Evolutionary conservation across 2,113 vertebrate genomes (phyloP), one percentile per base, ranked within the genome.

Genomic region (Thalassoma bifasciatum): DNA sequence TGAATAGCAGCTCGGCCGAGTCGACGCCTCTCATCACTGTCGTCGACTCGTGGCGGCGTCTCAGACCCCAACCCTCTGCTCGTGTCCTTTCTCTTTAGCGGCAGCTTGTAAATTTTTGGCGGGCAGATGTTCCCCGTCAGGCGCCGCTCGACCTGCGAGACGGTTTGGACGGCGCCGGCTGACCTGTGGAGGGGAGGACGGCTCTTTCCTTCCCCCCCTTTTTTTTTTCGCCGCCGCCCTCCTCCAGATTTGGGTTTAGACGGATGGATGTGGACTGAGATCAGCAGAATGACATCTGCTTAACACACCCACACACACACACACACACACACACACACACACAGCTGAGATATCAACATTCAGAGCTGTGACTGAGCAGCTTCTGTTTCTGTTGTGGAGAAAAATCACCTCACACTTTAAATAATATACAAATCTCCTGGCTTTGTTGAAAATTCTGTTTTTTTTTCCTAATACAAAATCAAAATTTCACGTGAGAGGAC

Each of bases 81-180:
- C 64, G n/a, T 60, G 78, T 61, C 65, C 60, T 73, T 16, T 67
- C 67, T 30, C 6, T 30, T 30, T 30, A 4, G 30, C 34, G 86
- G 81, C 92, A 90, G 85, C 86, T 74, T 85, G 83, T 65, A 75
- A 73, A 76, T 79, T 66, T 79, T 71, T 53, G n/a, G 49, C 50
- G 42, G 84, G 68, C 91, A 93, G 92, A 89, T 92, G 89, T 91
- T 92, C 73, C 19, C 38, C 83, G 82, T 80, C 72, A 86, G 86
- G 49, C 56, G 46, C 13, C 59, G 61, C 19, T 2, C 59, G 84
- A 91, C 87, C 90, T 83, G 75, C 58, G 64, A 81, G 76, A 87
- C 34, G 40, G 67, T 65, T 44, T 73, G 67, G 69, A 77, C 53
- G 52, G 52, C 6, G 44, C 6, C 59, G 36, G 17, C 74, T 50